phyloP scores from a whole-genome alignment of 2,113 vertebrate genomes.

The Hymenochirus boettgeri region DNA sequence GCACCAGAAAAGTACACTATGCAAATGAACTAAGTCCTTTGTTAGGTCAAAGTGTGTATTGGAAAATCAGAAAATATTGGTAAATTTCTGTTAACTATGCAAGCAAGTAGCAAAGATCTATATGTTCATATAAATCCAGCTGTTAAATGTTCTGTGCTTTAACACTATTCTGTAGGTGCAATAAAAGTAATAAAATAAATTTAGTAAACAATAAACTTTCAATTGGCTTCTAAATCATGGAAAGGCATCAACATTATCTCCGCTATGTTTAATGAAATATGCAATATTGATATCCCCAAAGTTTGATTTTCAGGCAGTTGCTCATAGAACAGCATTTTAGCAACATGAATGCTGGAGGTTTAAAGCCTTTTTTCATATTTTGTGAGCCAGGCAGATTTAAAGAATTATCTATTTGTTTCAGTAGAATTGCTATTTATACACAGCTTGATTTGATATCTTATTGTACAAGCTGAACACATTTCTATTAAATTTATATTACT shows the following conservation, averaged over 20 bases:
- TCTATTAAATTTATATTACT: not conserved
- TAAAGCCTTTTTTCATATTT: not conserved
- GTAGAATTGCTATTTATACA: not conserved
- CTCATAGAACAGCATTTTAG: not conserved
- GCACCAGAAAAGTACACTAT: conserved; percentile 33
- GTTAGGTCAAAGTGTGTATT: conserved; percentile 20
- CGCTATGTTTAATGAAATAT: not conserved
- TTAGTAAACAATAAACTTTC: not conserved
- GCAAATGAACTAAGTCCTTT: conserved; percentile 25
- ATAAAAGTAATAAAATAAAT: not conserved
- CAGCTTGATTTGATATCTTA: not conserved
- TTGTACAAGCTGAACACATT: not conserved
- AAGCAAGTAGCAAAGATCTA: not conserved
- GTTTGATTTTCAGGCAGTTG: not conserved
- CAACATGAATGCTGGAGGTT: not conserved
- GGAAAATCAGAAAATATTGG: not conserved
- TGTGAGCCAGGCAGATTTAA: not conserved
- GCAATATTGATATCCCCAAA: not conserved
- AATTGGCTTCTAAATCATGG: not conserved
- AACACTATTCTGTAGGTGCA: not conserved
- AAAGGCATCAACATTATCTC: not conserved
- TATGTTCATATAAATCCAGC: not conserved
- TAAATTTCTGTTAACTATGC: not conserved
- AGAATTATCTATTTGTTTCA: not conserved
- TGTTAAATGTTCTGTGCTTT: not conserved